phyloP scores from a whole-genome alignment of 2,797 vertebrate species.

The Eleutherodactylus coqui region DNA sequence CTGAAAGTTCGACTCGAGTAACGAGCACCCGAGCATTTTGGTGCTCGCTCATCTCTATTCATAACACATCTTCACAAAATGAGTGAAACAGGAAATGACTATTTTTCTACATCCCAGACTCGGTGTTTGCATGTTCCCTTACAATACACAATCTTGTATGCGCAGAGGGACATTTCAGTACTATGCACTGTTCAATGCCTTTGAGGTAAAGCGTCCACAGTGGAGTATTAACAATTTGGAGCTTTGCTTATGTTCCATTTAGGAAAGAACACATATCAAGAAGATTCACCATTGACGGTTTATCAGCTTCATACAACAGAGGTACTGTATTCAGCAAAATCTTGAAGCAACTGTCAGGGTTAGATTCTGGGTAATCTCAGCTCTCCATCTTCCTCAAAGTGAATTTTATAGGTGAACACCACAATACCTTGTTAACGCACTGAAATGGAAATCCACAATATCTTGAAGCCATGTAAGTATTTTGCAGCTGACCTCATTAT shows the following conservation, averaged over 20 bases:
- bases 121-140: background rate
- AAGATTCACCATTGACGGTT: background rate
- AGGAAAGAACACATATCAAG: background rate
- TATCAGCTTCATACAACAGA: background rate
- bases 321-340: background rate
- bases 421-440: constrained; percentile 20
- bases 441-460: constrained; percentile 22
- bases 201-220: background rate
- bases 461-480: constrained; percentile 24
- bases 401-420: constrained; percentile 10
- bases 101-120: no score
- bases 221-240: background rate
- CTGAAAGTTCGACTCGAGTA: no score
- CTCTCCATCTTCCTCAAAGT: constrained; percentile 16
- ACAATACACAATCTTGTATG: background rate
- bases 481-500: constrained; percentile 44
- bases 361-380: constrained; percentile 2
- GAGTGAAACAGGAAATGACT: no score
- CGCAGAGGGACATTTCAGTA: no score
- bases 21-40: no score
- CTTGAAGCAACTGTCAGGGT: background rate
- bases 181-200: background rate
- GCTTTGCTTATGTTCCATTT: background rate
- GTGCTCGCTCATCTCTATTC: no score
- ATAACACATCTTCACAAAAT: no score